These are phyloP conservation scores for Catalaphyllia jardinei DNA, from an alignment of 64 coral and sea anemone genomes.

Conservation along the genomic window DNA sequence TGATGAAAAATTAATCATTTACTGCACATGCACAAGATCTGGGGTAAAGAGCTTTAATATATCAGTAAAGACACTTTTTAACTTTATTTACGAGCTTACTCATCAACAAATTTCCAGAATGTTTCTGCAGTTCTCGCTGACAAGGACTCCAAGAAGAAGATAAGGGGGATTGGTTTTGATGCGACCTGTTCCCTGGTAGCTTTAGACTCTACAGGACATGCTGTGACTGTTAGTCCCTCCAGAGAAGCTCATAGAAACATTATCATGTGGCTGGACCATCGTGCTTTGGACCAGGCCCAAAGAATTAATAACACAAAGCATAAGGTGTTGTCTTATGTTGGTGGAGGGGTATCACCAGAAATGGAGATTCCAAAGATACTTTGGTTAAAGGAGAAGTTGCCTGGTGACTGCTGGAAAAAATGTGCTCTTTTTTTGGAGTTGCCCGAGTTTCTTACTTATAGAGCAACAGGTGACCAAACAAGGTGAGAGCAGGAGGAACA, in stretches of 20 bases:
- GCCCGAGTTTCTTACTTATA: slow-evolving; percentile 87
- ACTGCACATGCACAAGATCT: too few species aligned
- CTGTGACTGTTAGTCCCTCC: slow-evolving; percentile 66
- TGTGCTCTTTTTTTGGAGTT: slow-evolving; percentile 78
- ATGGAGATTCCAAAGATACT: slow-evolving; percentile 93
- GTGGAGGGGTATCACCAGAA: slow-evolving; percentile 81
- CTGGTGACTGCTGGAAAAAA: slow-evolving; percentile 62
- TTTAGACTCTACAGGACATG: slow-evolving; percentile 47
- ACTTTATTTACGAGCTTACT: too few species aligned
- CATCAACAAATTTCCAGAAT: neutral
- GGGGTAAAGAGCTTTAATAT: too few species aligned
- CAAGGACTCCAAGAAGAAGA: slow-evolving; percentile 10
- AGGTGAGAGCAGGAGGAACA: slow-evolving; percentile 46
- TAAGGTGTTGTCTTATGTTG: slow-evolving; percentile 86
- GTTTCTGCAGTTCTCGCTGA: slow-evolving; percentile 14
- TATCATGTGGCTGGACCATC: slow-evolving; percentile 95
- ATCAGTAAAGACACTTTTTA: too few species aligned
- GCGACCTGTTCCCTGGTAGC: slow-evolving; percentile 93
- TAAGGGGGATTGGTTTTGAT: slow-evolving; percentile 95
- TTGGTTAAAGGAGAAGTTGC: slow-evolving; percentile 89
- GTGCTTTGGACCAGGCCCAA: slow-evolving; percentile 72
- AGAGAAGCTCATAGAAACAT: slow-evolving; percentile 71
- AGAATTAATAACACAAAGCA: slow-evolving; percentile 74
- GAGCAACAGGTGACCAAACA: slow-evolving; percentile 66
- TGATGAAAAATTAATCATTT: too few species aligned